Conservation (phyloP, 2,113 vertebrate genomes). For the Anhinga rufa region DNA sequence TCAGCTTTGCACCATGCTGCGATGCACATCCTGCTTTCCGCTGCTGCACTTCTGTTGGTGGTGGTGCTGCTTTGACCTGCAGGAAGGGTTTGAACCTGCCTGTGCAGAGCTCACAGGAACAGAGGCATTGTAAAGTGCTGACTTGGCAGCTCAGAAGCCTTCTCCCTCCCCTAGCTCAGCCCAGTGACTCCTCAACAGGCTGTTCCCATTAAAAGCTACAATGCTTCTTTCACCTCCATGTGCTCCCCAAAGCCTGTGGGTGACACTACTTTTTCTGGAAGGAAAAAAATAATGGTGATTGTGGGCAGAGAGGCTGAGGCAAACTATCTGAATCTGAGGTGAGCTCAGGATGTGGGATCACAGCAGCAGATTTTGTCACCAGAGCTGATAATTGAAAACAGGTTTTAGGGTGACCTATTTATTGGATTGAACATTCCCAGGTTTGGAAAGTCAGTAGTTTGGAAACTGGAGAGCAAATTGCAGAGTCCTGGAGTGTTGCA, state of each 20-base stretch:
- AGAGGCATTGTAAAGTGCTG: not conserved
- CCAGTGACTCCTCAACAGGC: not conserved
- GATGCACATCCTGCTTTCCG: not conserved
- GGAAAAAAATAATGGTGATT: not conserved
- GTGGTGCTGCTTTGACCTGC: not conserved
- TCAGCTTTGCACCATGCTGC: not conserved
- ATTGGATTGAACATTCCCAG: not conserved
- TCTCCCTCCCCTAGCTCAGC: not conserved
- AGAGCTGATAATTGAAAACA: not conserved
- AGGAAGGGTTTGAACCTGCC: not conserved
- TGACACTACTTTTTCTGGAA: not conserved
- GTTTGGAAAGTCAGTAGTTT: not conserved
- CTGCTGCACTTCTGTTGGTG: not conserved
- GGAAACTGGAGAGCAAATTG: not conserved
- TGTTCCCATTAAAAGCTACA: not conserved
- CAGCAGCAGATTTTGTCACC: not conserved
- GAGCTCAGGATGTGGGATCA: rapidly evolving
- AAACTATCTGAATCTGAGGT: not conserved
- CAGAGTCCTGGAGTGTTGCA: not conserved
- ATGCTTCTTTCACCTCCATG: not conserved
- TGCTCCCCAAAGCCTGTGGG: not conserved
- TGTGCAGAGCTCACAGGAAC: not conserved
- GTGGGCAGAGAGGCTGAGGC: not conserved
- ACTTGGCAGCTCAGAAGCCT: not conserved
- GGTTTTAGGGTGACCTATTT: not conserved